Conservation (phyloP, 1,140 invertebrate species). For the Pteromalus puparum region DNA sequence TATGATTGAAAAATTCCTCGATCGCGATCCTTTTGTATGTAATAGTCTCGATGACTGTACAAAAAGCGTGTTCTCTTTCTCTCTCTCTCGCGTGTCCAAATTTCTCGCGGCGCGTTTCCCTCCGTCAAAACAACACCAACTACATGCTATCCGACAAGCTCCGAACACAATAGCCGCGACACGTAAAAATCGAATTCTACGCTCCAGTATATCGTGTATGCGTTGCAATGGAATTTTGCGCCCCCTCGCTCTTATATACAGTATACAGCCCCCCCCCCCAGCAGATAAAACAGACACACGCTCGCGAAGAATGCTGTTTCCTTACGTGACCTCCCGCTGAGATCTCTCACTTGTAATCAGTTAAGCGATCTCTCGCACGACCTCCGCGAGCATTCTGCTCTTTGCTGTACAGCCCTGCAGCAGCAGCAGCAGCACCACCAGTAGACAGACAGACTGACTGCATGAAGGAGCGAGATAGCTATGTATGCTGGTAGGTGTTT, state of each 20-base stretch:
- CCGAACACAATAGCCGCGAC: neutral
- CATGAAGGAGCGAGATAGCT: neutral
- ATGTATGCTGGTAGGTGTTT: neutral
- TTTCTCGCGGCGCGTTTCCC: neutral
- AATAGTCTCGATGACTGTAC: slow-evolving; percentile 36
- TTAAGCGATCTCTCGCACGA: slow-evolving; percentile 55
- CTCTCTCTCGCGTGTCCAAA: neutral
- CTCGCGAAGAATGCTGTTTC: slow-evolving; percentile 56
- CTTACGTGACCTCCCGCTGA: slow-evolving; percentile 54
- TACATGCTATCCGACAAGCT: neutral
- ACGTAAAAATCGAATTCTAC: neutral
- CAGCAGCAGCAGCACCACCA: neutral
- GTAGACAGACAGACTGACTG: neutral
- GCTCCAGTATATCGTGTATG: too few relatives aligned
- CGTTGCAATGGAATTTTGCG: neutral
- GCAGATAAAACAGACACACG: slow-evolving; percentile 44
- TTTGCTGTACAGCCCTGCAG: neutral
- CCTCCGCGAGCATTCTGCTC: slow-evolving; percentile 47
- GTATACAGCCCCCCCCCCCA: too few relatives aligned
- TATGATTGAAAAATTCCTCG: slow-evolving; percentile 38
- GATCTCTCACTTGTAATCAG: slow-evolving; percentile 58
- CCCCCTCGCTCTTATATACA: neutral
- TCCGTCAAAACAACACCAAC: neutral
- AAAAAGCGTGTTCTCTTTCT: neutral
- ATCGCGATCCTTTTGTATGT: neutral